A percentile compares a stretch with the other conserved stretches of the same genome.
Evolutionary conservation across 2,113 vertebrate genomes (phyloP).

Genomic region (Felis catus): F.catus_Fca126_mat1.0 CM031419.1:129896501-129897000

Average conservation of each 20-base stretch:
- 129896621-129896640: not conserved
- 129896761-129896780: conserved; percentile 22
- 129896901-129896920: not conserved
- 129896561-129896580: not conserved
- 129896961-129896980: not conserved
- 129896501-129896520: conserved; percentile 16
- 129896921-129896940: not conserved
- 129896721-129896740: conserved; percentile 30
- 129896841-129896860: conserved; percentile 16
- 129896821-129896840: not conserved
- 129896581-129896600: not conserved
- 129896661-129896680: not conserved
- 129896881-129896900: conserved; percentile 20
- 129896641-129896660: not conserved
- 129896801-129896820: conserved; percentile 35
- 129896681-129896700: not conserved
- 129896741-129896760: not conserved
- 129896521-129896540: not conserved
- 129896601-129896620: not conserved
- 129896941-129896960: not conserved
- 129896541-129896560: not conserved
- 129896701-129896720: not conserved
- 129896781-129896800: conserved; percentile 25
- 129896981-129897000: not conserved
- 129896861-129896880: not conserved